Evolutionary conservation across 2,113 vertebrate species (phyloP).

Genomic region (Tringa solitaria): DNA sequence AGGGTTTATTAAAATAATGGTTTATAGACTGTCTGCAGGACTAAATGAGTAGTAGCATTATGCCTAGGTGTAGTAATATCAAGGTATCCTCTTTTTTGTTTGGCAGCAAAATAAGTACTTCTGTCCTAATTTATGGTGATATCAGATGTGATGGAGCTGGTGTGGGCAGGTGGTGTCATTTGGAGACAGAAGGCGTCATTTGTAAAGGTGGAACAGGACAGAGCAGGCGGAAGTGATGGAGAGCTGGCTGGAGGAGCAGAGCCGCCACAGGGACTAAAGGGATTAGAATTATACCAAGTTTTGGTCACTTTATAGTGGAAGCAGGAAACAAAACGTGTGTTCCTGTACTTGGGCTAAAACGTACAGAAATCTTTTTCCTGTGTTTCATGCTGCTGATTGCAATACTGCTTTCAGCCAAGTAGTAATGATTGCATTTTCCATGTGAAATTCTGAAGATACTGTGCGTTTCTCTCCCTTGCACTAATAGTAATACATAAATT

Average conservation of each 20-base stretch:
- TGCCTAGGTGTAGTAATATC: background rate
- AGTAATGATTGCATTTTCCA: background rate
- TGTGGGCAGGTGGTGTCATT: background rate
- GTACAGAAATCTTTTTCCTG: background rate
- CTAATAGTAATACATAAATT: background rate
- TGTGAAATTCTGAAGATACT: background rate
- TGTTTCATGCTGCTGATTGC: background rate
- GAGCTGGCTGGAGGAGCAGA: background rate
- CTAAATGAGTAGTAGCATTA: background rate
- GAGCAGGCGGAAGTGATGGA: background rate
- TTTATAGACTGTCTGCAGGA: background rate
- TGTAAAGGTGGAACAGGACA: background rate
- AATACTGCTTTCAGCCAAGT: background rate
- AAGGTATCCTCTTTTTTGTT: background rate
- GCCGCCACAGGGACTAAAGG: background rate
- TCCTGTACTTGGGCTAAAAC: background rate
- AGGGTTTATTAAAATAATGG: background rate
- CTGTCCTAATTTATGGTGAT: background rate
- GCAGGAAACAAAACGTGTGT: background rate
- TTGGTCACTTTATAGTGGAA: background rate
- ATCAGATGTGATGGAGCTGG: background rate
- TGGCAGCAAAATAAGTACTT: background rate
- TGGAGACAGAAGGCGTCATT: background rate
- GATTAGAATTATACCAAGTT: background rate
- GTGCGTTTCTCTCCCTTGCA: background rate